Evolutionary conservation across 2,888 invertebrate genomes (phyloP), one percentile per base, ranked within the genome.

Genomic region (Scaptomyza flava): DNA sequence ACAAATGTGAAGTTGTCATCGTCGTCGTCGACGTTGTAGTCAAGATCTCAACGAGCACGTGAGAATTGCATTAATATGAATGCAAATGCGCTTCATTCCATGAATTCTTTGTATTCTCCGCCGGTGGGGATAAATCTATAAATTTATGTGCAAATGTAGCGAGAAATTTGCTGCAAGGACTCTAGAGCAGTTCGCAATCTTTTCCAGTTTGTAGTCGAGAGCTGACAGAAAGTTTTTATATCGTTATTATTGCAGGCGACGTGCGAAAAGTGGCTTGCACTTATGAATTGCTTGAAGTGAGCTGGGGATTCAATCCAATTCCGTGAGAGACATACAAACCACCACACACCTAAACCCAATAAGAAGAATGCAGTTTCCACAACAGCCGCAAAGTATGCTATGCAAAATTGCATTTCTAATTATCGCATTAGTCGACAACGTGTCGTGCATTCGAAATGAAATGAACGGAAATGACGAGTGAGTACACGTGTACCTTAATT

Each of bases 351-450:
- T 27, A 23, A 43, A 17, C 14, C 52, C 30, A 31, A 8, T 51
- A 27, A 30, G 2, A 64, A 64, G 34, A 52, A 80, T 82, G 85
- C 85, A 82, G 65, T 78, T 81, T 73, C 72, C 47, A 48, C 68
- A 64, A 58, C 73, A 70, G 77, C 85, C 87, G 77, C 86, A 84
- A 87, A 85, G 88, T 84, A 90, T 89, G 89, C 89, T 86, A 83
- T 76, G 84, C 71, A 89, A 89, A 89, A 90, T 91, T 89, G 90
- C 89, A 83, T 83, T 91, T 89, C 89, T 91, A 91, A 91, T 91
- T 91, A 91, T 91, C 87, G 86, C 89, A 87, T 90, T 90, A 89
- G 87, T 81, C 75, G 61, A 81, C 87, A 60, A 87, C 91, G 89
- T 89, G 87, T 72, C 85, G 70, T 89, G 91, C 91, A 91, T 91